These are phyloP conservation scores for Proteles cristata DNA, from an alignment of 2,113 vertebrate species.

Conservation along the genomic window DNA sequence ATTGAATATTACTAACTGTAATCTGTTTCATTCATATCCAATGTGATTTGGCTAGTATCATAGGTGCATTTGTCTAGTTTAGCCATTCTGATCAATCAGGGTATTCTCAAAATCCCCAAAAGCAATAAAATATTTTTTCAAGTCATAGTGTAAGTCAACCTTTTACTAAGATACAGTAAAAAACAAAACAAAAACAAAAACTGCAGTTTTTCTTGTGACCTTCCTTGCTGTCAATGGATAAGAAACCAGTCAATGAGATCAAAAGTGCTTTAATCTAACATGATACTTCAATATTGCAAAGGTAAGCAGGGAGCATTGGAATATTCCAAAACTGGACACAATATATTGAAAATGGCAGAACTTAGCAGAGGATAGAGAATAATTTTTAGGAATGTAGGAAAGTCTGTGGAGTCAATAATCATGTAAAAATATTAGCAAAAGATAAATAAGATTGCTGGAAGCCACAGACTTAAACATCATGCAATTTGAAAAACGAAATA, in stretches of 20 bases:
- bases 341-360: background rate
- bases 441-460: background rate
- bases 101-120: constrained; percentile 23
- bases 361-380: background rate
- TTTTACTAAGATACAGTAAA: background rate
- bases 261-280: background rate
- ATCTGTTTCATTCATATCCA: background rate
- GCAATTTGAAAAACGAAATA: background rate
- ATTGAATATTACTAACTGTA: background rate
- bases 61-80: background rate
- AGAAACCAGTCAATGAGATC: background rate
- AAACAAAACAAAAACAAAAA: background rate
- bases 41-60: background rate
- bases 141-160: background rate
- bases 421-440: background rate
- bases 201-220: background rate
- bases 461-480: background rate
- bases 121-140: background rate
- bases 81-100: background rate
- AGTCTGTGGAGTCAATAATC: background rate
- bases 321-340: background rate
- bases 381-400: background rate
- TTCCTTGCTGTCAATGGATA: background rate
- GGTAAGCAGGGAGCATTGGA: fast-evolving
- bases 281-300: background rate